Evolutionary conservation across 2,113 vertebrate genomes (phyloP).

Genomic region (Gopherus evgoodei): DNA sequence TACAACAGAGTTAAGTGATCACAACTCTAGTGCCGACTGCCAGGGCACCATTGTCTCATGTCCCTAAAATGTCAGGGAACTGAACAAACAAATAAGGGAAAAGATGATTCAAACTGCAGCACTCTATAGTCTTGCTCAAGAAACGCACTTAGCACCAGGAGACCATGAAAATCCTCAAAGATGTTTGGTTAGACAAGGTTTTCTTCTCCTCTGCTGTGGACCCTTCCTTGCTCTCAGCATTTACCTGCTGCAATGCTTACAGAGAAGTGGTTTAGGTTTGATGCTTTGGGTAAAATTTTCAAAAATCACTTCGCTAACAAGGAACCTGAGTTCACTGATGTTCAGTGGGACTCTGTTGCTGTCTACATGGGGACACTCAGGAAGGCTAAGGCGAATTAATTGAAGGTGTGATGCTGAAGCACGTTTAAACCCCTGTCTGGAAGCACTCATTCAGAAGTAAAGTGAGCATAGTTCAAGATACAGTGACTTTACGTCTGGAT

Average conservation of each 20-base stretch:
- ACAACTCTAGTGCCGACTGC: background rate
- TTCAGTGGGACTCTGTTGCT: background rate
- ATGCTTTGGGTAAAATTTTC: too few relatives aligned
- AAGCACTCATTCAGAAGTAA: background rate
- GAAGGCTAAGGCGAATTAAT: background rate
- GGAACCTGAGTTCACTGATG: accelerated
- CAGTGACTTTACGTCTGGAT: background rate
- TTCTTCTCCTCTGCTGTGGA: background rate
- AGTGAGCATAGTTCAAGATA: background rate
- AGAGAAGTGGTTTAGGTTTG: background rate
- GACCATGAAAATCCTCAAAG: background rate
- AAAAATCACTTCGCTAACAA: accelerated
- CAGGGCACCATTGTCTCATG: background rate
- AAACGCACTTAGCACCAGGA: background rate
- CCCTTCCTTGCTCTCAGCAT: background rate
- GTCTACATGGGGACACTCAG: background rate
- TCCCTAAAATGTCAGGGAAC: background rate
- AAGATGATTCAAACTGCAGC: background rate
- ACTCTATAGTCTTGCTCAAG: too few relatives aligned
- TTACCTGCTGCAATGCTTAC: background rate
- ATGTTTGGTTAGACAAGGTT: background rate
- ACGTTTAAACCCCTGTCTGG: too few relatives aligned
- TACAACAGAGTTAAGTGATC: background rate
- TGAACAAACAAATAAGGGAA: background rate
- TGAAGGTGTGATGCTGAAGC: background rate